Percentiles rank a stretch among this genome's conserved stretches.
Evolutionary conservation across 1,140 invertebrate species (phyloP).

Genomic region (Drosophila insularis): DNA sequence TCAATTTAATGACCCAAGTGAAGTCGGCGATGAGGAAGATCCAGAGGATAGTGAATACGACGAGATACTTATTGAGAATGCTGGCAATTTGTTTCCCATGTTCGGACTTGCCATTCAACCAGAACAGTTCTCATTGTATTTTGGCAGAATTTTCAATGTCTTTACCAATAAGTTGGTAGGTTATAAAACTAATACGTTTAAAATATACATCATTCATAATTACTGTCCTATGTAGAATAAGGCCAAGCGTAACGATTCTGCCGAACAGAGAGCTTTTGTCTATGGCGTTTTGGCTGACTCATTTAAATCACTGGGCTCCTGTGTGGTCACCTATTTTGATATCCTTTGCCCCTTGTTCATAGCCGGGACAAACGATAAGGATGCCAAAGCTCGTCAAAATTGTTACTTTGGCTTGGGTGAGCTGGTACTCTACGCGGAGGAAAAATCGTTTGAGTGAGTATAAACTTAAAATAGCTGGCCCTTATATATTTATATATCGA

Average conservation of each 20-base stretch:
- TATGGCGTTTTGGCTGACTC: conserved; percentile 90
- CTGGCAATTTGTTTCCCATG: conserved; percentile 89
- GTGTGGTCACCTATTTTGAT: conserved; percentile 84
- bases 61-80: conserved; percentile 88
- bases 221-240: conserved; percentile 51
- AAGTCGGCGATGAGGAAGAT: conserved; percentile 86
- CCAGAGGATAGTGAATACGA: conserved; percentile 91
- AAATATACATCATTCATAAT: neutral
- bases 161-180: conserved; percentile 86
- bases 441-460: conserved; percentile 75
- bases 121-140: conserved; percentile 87
- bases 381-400: conserved; percentile 89
- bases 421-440: conserved; percentile 84
- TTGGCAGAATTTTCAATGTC: conserved; percentile 86
- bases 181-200: neutral
- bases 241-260: conserved; percentile 57
- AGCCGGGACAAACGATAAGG: conserved; percentile 85
- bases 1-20: conserved; percentile 73
- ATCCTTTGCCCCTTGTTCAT: conserved; percentile 87
- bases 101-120: conserved; percentile 87
- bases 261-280: conserved; percentile 86
- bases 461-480: neutral
- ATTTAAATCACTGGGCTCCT: conserved; percentile 85
- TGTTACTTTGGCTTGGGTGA: conserved; percentile 90
- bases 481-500: neutral